Conservation (phyloP, 92 coral and sea anemone genomes). For the Porites evermanni region DNA sequence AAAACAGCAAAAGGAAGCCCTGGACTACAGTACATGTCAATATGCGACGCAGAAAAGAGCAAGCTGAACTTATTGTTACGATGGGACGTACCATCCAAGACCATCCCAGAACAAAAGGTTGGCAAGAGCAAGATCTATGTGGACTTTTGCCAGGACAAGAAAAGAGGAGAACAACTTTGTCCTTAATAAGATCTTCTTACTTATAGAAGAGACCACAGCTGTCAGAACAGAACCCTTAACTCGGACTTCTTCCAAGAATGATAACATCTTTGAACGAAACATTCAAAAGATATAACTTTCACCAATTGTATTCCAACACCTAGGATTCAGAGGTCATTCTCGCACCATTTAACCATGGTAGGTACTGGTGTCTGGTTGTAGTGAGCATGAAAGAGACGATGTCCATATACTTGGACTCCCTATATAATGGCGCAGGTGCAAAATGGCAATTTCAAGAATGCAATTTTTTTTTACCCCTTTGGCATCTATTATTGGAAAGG, state of each 20-base stretch:
- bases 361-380: slow-evolving; percentile 59
- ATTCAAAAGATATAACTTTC: slow-evolving; percentile 40
- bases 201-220: slow-evolving; percentile 38
- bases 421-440: slow-evolving; percentile 36
- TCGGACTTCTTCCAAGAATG: slow-evolving; percentile 57
- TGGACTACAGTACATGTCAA: slow-evolving; percentile 36
- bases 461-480: too few species aligned
- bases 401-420: slow-evolving; percentile 55
- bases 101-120: slow-evolving; percentile 62
- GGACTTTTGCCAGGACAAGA: slow-evolving; percentile 55
- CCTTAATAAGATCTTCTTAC: slow-evolving; percentile 54
- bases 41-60: slow-evolving; percentile 42
- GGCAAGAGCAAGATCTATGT: slow-evolving; percentile 50
- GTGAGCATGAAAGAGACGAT: slow-evolving; percentile 35
- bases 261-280: slow-evolving; percentile 44
- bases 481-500: neutral
- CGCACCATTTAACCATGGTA: slow-evolving; percentile 57
- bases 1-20: slow-evolving; percentile 41
- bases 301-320: slow-evolving; percentile 38
- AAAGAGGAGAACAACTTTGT: slow-evolving; percentile 54
- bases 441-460: too few species aligned
- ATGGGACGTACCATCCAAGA: slow-evolving; percentile 44
- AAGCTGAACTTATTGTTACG: slow-evolving; percentile 53
- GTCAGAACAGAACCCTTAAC: slow-evolving; percentile 56
- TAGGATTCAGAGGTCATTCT: slow-evolving; percentile 58